Base-by-base conservation (phyloP, 2,113 vertebrate species). In the Brachionichthys hirsutus region DNA sequence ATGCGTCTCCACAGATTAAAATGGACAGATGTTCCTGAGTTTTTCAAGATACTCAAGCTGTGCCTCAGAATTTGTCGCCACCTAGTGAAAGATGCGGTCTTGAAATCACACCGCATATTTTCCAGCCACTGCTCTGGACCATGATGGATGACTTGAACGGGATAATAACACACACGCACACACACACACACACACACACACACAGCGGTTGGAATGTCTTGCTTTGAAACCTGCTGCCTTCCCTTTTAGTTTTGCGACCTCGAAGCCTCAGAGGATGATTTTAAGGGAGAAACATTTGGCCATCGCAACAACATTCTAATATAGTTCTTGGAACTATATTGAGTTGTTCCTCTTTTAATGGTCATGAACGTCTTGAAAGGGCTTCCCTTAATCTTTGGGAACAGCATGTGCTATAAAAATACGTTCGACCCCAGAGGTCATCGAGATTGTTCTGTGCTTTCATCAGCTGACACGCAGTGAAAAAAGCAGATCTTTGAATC, bases 11-110 rank as follows among this genome's bases (percentile, higher is more conserved):
- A n/a, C 24, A 30, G 3, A 30, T 30, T 30, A 30, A 8, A 30
- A 30, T 30, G 24, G 24, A 30, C 24, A 30, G 6, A 30, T 30
- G 24, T 30, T 3, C 24, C 6, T 30, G 24, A 30, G 24, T 3
- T 6, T 30, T n/a, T n/a, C n/a, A 4, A 9, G 36, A 38, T 10
- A 38, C 8, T 11, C 3, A 10, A 38, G 36, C 12, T 10, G 13
- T 52, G 9, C 6, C 4, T 35, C 20, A 67, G 24, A 20, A 13
- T 71, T 19, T 19, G 40, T 36, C 45, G 65, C 52, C 69, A 57
- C 71, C 68, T 62, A 54, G 65, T 71, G 79, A 30, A 8, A 30
- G 24, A 30, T 8, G 3, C 8, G 8, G 8, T 30, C 24, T 30
- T 30, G 24, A 54, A 42, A 40, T 57, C 3, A 13, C 34, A 62